Base-by-base conservation (phyloP, 2,888 invertebrate genomes). In the Therioaphis trifolii region DNA sequence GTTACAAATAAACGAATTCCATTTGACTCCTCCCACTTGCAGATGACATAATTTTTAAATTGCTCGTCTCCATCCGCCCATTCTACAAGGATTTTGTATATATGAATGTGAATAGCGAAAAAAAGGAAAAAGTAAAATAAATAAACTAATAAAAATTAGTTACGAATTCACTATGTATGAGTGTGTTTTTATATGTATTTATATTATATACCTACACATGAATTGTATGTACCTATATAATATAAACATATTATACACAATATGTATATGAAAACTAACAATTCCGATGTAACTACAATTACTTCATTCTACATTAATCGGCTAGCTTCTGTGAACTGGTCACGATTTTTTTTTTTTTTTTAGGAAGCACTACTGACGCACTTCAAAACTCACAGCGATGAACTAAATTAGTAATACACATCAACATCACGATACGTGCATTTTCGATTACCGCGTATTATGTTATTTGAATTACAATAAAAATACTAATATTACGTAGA, bases 21-120 rank as follows among this genome's bases (percentile, higher is more conserved):
- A 40, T 29, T 24, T 4, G 58, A 63, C 80, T 72, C 61, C 80
- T 63, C 80, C 72, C 61, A 49, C 21, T 14, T 9, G 27, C 1
- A 24, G 63, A 80, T 82, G 72, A 72, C 80, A 72, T 72, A 72
- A 72, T 82, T 72, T 82, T 63, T 49, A 72, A 72, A 72, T 49
- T 61, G 49, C 68, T 49, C 69, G 78, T 69, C 40, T 69, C 40
- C 40, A 24, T 11, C 18, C 78, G 69, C 78, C 66, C 78, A 66
- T 69, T 55, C 52, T 29, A 55, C 78, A 69, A 79, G 78, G 78
- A 55, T 79, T 27, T 79, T 11, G n/a, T 68, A 78, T 63, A 77
- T 68, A 63, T 21, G 76, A 46, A 76, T 15, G 61, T 63, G 5
- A 12, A 77, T 58, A 24, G 43, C 21, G n/a, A 21, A 43, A 15